Percentiles rank a stretch among this genome's conserved stretches.
Conservation (phyloP, 30 jellyfish, hydroid and myxozoan genomes). For the Mastigias papua region DNA sequence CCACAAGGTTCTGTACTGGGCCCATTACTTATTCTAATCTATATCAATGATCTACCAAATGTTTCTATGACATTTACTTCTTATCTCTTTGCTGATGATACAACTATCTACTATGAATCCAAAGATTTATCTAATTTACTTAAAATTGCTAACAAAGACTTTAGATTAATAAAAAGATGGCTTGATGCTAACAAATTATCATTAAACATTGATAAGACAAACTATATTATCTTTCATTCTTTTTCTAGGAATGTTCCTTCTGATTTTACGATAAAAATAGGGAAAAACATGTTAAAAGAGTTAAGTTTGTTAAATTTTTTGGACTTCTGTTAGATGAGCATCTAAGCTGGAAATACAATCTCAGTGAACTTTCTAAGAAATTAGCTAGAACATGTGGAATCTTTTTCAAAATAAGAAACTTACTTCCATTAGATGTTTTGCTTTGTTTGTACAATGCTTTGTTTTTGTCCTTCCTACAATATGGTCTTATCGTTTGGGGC, state of each 20-base stretch:
- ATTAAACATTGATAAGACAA: constrained; percentile 22
- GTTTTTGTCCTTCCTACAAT: too few relatives aligned
- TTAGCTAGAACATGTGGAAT: constrained; percentile 31
- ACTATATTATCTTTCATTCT: constrained; percentile 24
- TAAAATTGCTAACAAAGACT: constrained; percentile 3
- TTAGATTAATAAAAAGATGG: constrained; percentile 5
- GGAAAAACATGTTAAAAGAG: constrained; percentile 5
- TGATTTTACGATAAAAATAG: neutral
- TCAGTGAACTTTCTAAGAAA: constrained; percentile 57
- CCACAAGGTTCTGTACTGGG: constrained; percentile 50
- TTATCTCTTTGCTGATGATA: constrained; percentile 38
- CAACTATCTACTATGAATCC: constrained; percentile 23
- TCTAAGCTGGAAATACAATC: constrained; percentile 58
- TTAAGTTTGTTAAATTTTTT: constrained; percentile 3
- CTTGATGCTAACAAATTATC: constrained; percentile 30
- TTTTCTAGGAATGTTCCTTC: neutral
- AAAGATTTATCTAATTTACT: neutral
- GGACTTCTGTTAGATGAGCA: constrained; percentile 46
- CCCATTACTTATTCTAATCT: constrained; percentile 23
- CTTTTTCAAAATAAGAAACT: constrained; percentile 37
- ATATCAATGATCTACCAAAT: constrained; percentile 20
- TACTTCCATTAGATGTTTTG: constrained; percentile 61
- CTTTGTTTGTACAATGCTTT: constrained; percentile 39
- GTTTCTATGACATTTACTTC: constrained; percentile 11
- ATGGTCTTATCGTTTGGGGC: too few relatives aligned